phyloP scores from a whole-genome alignment of 2,113 vertebrate species.

The Sterrhoptilus dennistouni region DNA sequence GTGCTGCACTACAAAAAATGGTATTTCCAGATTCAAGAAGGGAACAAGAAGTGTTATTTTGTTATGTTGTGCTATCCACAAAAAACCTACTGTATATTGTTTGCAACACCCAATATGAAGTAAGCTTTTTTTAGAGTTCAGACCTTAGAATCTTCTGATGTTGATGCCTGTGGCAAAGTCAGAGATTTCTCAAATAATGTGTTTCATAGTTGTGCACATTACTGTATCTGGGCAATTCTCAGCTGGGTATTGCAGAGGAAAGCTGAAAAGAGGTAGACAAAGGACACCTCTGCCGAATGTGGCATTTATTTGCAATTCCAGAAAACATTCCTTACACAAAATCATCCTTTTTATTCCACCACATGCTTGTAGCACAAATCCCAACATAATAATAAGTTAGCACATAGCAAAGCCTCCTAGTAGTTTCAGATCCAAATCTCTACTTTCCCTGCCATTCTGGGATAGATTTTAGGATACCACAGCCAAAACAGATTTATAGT shows the following conservation, averaged over 20 bases:
- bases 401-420: neutral
- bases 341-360: neutral
- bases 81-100: neutral
- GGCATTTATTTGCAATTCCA: slow-evolving; percentile 16
- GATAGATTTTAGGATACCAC: neutral
- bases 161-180: slow-evolving; percentile 2
- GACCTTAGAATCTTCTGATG: neutral
- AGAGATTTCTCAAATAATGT: slow-evolving; percentile 26
- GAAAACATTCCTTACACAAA: slow-evolving; percentile 4
- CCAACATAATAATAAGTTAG: neutral
- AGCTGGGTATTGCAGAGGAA: neutral
- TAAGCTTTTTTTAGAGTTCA: neutral
- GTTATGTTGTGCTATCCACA: neutral
- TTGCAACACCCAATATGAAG: neutral
- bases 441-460: neutral
- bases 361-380: neutral
- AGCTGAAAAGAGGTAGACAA: neutral
- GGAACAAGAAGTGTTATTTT: neutral
- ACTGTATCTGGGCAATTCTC: neutral
- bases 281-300: neutral
- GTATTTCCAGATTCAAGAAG: neutral
- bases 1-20: neutral
- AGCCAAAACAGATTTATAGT: neutral
- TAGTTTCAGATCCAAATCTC: slow-evolving; percentile 26
- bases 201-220: neutral